These are phyloP conservation scores for Dipus sagitta DNA, from an alignment of 2,797 vertebrate genomes.

Conservation along the genomic window DNA sequence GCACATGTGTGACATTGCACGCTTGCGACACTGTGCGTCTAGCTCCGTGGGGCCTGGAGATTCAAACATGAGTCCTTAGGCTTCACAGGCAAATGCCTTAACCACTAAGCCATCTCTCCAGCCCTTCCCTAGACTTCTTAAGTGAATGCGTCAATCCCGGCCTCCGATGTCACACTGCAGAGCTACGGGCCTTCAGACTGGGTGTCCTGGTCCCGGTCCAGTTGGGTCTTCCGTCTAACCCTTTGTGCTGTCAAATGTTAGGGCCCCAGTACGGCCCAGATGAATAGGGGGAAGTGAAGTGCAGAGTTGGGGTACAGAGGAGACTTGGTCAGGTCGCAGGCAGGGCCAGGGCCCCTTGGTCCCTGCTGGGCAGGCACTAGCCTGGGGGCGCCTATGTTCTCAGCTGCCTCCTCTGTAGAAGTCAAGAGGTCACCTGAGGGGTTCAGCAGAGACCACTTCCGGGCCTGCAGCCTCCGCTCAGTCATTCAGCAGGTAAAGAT, in stretches of 20 bases:
- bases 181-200: slow-evolving; percentile 13
- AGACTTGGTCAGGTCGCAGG: not conserved
- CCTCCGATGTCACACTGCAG: not conserved
- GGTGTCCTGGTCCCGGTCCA: not conserved
- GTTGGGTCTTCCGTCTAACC: not conserved
- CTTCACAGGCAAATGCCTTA: too few relatives aligned
- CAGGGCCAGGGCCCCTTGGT: not conserved
- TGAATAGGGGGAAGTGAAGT: not conserved
- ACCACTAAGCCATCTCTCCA: too few relatives aligned
- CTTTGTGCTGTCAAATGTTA: not conserved
- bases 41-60: too few relatives aligned
- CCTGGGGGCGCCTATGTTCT: not conserved
- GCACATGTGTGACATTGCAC: too few relatives aligned
- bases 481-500: not conserved
- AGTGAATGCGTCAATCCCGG: not conserved
- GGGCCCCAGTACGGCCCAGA: not conserved
- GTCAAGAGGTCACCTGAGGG: not conserved
- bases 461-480: not conserved
- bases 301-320: not conserved
- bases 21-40: too few relatives aligned
- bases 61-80: too few relatives aligned
- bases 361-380: not conserved
- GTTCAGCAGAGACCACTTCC: not conserved
- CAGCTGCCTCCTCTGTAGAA: not conserved
- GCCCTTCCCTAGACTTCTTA: not conserved